phyloP scores from a whole-genome alignment of 2,797 vertebrate genomes.

The Astyanax mexicanus region DNA sequence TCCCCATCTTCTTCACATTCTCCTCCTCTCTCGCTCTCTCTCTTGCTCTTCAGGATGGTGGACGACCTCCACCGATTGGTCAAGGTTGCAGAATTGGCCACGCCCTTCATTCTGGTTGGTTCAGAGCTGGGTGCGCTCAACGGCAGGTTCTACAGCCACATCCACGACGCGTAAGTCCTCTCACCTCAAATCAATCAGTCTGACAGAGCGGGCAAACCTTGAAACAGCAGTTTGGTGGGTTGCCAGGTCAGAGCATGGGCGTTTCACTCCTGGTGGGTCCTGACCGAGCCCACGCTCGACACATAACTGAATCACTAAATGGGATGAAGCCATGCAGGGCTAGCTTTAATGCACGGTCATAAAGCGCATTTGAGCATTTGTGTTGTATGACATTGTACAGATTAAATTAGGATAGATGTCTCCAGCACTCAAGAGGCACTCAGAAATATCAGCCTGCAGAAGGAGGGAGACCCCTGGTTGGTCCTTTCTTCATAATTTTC shows the following conservation, averaged over 20 bases:
- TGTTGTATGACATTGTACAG: not conserved
- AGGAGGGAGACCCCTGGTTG: not conserved
- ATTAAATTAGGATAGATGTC: not conserved
- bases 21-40: not conserved
- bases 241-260: not conserved
- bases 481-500: not conserved
- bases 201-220: not conserved
- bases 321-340: not conserved
- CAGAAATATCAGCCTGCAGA: not conserved
- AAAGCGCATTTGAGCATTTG: no score
- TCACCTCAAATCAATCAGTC: not conserved
- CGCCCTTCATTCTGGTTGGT: constrained; percentile 81
- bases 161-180: constrained; percentile 78
- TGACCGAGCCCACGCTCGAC: no score
- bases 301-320: not conserved
- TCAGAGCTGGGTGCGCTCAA: constrained; percentile 83
- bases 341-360: not conserved
- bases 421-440: not conserved
- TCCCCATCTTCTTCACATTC: not conserved
- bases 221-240: no score
- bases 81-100: constrained; percentile 72
- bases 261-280: not conserved
- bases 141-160: constrained; percentile 81
- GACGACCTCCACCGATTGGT: constrained; percentile 82
- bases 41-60: constrained; percentile 77